Conservation (phyloP, 1,140 invertebrate species). For the Musca domestica region DNA sequence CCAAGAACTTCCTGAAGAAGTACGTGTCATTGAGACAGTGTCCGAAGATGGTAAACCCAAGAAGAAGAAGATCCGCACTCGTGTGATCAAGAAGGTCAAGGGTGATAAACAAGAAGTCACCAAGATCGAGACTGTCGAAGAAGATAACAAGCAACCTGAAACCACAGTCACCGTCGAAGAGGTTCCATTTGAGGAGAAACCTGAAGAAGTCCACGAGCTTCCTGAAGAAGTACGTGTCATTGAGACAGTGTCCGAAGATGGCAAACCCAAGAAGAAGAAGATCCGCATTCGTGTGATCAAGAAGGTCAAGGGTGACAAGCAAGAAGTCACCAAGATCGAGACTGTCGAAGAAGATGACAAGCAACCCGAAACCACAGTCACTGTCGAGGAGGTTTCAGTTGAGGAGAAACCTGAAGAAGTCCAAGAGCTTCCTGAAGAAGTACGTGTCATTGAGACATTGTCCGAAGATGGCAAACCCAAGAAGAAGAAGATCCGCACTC, state of each 20-base stretch:
- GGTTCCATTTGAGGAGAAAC: conserved; percentile 11
- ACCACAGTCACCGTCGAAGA: conserved; percentile 20
- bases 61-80: conserved; percentile 21
- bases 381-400: conserved; percentile 13
- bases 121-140: conserved; percentile 23
- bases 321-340: conserved; percentile 24
- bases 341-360: conserved; percentile 27
- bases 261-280: conserved; percentile 21
- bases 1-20: conserved; percentile 18
- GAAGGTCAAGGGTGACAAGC: conserved; percentile 22
- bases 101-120: conserved; percentile 24
- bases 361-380: conserved; percentile 22
- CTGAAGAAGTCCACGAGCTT: conserved; percentile 4
- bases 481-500: conserved; percentile 22
- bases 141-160: conserved; percentile 25
- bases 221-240: conserved; percentile 17
- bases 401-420: conserved; percentile 12
- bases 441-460: conserved; percentile 17
- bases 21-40: conserved; percentile 9
- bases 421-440: conserved; percentile 16
- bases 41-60: conserved; percentile 23
- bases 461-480: conserved; percentile 17
- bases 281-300: conserved; percentile 23
- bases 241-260: conserved; percentile 18
- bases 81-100: conserved; percentile 23